phyloP scores from a whole-genome alignment of 2,888 invertebrate species.

The Antheraea assamensis region DNA sequence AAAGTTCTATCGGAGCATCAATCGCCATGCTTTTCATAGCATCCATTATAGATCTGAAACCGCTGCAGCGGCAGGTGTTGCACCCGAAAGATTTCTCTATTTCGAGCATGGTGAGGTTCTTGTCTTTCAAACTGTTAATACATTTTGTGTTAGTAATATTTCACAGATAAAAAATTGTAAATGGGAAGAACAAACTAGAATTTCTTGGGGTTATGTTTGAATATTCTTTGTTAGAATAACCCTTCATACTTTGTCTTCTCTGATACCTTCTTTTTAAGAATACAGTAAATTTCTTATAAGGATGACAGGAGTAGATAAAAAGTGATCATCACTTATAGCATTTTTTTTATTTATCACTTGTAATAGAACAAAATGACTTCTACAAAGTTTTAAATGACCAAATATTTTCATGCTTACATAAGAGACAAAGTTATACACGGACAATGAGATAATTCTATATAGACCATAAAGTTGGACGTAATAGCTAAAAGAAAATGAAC shows the following conservation, averaged over 20 bases:
- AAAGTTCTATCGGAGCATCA: constrained; percentile 81
- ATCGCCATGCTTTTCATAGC: constrained; percentile 87
- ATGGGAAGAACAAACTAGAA: background rate
- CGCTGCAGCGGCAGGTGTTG: constrained; percentile 91
- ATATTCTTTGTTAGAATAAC: background rate
- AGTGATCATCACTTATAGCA: too few relatives aligned
- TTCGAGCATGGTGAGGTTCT: constrained; percentile 83
- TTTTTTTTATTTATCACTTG: too few relatives aligned
- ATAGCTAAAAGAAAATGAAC: background rate
- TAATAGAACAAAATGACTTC: too few relatives aligned
- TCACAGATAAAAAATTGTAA: constrained; percentile 8
- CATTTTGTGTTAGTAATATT: background rate
- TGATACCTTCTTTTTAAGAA: too few relatives aligned
- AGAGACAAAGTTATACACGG: too few relatives aligned
- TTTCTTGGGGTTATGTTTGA: background rate
- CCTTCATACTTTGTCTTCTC: too few relatives aligned
- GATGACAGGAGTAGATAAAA: too few relatives aligned
- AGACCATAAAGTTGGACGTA: background rate
- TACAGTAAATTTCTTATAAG: too few relatives aligned
- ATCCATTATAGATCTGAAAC: constrained; percentile 89
- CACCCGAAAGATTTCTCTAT: constrained; percentile 89
- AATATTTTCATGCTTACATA: too few relatives aligned
- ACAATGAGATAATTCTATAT: too few relatives aligned
- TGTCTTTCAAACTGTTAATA: constrained; percentile 69
- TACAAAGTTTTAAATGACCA: too few relatives aligned